Evolutionary conservation across 1,140 invertebrate genomes (phyloP).

Genomic region (Drosophila obscura): DNA sequence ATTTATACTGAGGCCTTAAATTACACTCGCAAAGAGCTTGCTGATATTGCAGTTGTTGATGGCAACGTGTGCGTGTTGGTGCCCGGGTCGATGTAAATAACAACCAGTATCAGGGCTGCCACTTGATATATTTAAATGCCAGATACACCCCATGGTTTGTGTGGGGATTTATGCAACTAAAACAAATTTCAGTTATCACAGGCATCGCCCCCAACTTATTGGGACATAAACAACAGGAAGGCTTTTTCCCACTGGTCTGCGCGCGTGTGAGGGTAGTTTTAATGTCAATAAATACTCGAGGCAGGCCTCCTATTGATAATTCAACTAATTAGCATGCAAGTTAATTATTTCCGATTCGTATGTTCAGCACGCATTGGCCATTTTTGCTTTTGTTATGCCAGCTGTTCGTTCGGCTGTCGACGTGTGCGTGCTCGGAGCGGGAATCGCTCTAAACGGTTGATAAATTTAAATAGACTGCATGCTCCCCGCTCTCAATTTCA

Average conservation of each 20-base stretch:
- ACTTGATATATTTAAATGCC: conserved; percentile 63
- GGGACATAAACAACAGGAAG: conserved; percentile 43
- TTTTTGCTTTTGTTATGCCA: conserved; percentile 60
- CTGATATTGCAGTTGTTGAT: conserved; percentile 74
- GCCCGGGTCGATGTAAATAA: conserved; percentile 48
- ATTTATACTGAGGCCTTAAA: conserved; percentile 70
- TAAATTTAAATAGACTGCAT: conserved; percentile 25
- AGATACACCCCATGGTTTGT: conserved; percentile 30
- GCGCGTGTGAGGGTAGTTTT: conserved; percentile 17
- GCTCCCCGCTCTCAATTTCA: too few relatives aligned
- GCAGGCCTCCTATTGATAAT: conserved; percentile 63
- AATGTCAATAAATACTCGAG: conserved; percentile 66
- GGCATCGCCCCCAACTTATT: conserved; percentile 22
- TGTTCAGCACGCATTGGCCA: conserved; percentile 38
- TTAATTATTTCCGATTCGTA: conserved; percentile 76
- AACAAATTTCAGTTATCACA: conserved; percentile 53
- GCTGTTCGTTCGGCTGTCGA: conserved; percentile 19
- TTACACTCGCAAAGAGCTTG: conserved; percentile 66
- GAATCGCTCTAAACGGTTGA: conserved; percentile 31
- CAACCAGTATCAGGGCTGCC: conserved; percentile 35
- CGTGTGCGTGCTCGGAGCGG: conserved; percentile 17
- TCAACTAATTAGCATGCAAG: conserved; percentile 78
- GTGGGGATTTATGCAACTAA: conserved; percentile 54
- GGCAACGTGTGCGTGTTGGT: conserved; percentile 22
- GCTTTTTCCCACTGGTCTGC: conserved; percentile 1